A percentile compares a stretch with the other conserved stretches of the same genome.
Evolutionary conservation across 2,888 invertebrate genomes (phyloP).

Genomic region (Hipparchia sbordonii): DNA sequence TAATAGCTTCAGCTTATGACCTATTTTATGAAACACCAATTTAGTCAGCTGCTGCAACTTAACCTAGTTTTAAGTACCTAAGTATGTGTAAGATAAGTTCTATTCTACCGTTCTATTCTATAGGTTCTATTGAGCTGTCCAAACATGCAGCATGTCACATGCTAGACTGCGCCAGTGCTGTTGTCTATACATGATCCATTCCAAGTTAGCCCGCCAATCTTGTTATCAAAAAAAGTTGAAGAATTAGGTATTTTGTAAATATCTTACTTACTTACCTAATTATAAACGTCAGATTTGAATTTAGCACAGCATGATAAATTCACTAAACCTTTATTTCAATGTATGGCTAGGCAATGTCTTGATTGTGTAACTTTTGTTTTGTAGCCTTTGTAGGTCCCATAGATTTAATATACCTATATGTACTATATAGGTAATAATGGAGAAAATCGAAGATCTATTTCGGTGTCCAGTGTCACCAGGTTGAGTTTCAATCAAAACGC

Average conservation of each 20-base stretch:
- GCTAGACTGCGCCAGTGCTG: neutral
- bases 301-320: slow-evolving; percentile 2
- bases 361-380: neutral
- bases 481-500: slow-evolving; percentile 9
- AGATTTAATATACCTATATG: no score
- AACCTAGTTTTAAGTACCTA: slow-evolving; percentile 8
- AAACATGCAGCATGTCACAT: neutral
- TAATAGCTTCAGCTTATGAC: slow-evolving; percentile 1
- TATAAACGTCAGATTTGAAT: slow-evolving; percentile 6
- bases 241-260: no score
- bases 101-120: no score
- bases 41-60: slow-evolving; percentile 3
- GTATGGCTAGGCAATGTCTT: neutral
- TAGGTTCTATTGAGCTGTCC: no score
- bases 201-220: no score
- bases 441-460: slow-evolving; percentile 2
- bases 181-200: neutral
- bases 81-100: neutral
- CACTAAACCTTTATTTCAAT: no score
- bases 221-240: no score
- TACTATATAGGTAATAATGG: neutral
- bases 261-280: no score
- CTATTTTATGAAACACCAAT: slow-evolving; percentile 2
- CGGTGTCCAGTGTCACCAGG: slow-evolving; percentile 8
- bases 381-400: no score